Base-by-base conservation (phyloP, 2,888 invertebrate species). In the Heliconius ismenius region DNA sequence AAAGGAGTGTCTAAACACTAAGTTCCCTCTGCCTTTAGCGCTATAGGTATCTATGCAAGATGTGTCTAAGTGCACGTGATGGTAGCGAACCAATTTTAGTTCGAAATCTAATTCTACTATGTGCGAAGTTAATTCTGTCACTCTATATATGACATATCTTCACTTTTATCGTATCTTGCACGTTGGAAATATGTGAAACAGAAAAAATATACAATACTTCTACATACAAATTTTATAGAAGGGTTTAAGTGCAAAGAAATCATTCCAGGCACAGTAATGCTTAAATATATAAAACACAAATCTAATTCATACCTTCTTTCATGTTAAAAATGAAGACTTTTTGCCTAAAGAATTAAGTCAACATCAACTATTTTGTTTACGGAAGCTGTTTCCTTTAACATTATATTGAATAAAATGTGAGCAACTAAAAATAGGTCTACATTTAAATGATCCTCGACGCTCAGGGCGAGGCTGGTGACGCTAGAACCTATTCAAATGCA, bases 401-500 rank as follows among this genome's bases (percentile, higher is more conserved):
- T 78, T 77, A 78, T 75, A 78, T 70, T 64, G 74, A 72, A 73
- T 80, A 79, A 81, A 86, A 87, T 84, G 83, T 85, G 83, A 86
- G 84, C 79, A 82, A 74, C 84, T 88, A 85, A 89, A 90, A 89
- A 88, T 89, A 88, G 87, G 85, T 81, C 83, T 82, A 84, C 85
- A 84, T 89, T 88, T 86, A 86, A 82, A 82, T 81, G 81, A 86
- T 84, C 83, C 82, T 78, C 58, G n/a, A 58, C 79, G 76, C 78
- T 76, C 72, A 36, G 70, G 73, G 74, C 78, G 77, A 83, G 81
- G 84, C 85, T 86, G 76, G 69, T 81, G 84, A 80, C 81, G 79
- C 81, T 82, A 82, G 81, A 81, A 83, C 79, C 82, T 83, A 86
- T 86, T 85, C 78, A 80, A 77, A 73, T 79, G 70, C 74, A 79